Evolutionary conservation across 2,797 vertebrate genomes (phyloP), one percentile per base, ranked within the genome.

Genomic region (Zenarchopterus dispar): DNA sequence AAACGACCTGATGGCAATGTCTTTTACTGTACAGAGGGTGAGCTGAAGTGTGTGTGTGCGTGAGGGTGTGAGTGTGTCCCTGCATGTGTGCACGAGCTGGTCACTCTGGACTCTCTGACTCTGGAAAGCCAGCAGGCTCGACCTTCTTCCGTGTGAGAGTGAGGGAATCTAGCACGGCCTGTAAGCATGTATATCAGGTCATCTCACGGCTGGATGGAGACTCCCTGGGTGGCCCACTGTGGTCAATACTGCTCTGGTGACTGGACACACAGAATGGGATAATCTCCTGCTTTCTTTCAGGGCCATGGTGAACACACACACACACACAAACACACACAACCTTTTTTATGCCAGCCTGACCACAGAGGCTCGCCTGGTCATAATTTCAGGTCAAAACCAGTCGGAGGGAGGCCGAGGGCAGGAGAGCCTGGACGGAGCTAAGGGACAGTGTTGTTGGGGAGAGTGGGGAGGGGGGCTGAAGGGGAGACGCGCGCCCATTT

Each of bases 161-260:
- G 80, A 81, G 88, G 90, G 92, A 92, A 92, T 93, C 90, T 89
- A 82, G 82, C 90, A 88, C 73, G 92, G 90, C 87, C 85, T 88
- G 88, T 93, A 89, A 93, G 92, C 92, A 92, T 92, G 92, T 93
- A 92, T 92, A 92, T 92, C 85, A 90, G 92, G 73, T 91, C 88
- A 93, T 93, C 93, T 92, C 93, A 94, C 86, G 92, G 91, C 92
- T 93, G 88, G 85, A 84, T 93, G 93, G 86, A 85, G 9, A 23
- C 94, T 93, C 90, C 84, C 81, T 94, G 94, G 93, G 94, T 94
- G 94, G 93, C 86, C 88, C 88, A 50, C 77, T 53, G 26, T 85
- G 91, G 91, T 93, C 92, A 91, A 92, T 92, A 91, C 86, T 77
- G 75, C 87, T 85, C 89, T 89, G 90, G 87, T 88, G 85, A 83